A percentile compares a stretch with the other conserved stretches of the same genome.
phyloP scores from a whole-genome alignment of 2,113 vertebrate species.

The Muntiacus muntjak region DNA sequence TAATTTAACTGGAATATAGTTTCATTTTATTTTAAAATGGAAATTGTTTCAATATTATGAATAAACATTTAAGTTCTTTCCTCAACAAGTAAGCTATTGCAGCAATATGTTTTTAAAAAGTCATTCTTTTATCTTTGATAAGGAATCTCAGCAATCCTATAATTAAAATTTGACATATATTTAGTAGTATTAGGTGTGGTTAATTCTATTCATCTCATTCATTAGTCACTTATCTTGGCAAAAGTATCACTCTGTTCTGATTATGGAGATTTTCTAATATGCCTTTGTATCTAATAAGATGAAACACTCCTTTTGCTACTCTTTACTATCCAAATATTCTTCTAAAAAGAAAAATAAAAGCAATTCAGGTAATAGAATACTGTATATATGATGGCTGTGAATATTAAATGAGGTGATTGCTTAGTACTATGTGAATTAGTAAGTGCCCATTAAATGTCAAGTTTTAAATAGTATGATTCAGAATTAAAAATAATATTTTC shows the following conservation, averaged over 20 bases:
- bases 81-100: not conserved
- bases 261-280: not conserved
- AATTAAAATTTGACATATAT: not conserved
- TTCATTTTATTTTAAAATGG: not conserved
- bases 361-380: not conserved
- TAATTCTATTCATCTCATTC: not conserved
- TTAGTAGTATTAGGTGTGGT: not conserved
- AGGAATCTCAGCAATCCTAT: not conserved
- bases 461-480: not conserved
- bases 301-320: not conserved
- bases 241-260: not conserved
- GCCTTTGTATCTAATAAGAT: not conserved
- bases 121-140: not conserved
- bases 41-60: not conserved
- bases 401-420: not conserved
- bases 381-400: not conserved
- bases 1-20: not conserved
- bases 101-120: not conserved
- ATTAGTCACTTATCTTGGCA: not conserved
- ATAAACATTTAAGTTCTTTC: not conserved
- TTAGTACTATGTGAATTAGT: not conserved
- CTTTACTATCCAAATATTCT: not conserved
- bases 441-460: not conserved
- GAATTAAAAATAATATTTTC: not conserved
- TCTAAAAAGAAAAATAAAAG: not conserved